Percentiles rank a stretch among this genome's conserved stretches.
phyloP scores from a whole-genome alignment of 2,113 vertebrate species.

The Noctilio leporinus region DNA sequence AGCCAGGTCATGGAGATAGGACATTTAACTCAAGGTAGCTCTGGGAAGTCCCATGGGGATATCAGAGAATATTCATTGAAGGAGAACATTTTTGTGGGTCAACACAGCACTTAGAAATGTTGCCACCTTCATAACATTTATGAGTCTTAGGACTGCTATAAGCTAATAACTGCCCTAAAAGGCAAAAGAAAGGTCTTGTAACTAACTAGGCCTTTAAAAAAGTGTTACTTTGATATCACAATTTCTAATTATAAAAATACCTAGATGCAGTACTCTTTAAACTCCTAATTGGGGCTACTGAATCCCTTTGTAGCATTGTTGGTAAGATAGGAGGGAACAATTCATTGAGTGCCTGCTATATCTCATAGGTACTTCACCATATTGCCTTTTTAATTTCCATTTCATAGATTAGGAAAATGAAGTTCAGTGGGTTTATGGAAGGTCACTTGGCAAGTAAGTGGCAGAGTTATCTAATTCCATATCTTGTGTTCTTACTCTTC shows the following conservation, averaged over 20 bases:
- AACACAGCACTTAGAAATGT: background rate
- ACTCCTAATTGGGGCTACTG: background rate
- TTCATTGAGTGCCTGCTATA: background rate
- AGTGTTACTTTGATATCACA: background rate
- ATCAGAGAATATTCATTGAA: background rate
- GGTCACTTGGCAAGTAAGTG: background rate
- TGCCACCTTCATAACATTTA: background rate
- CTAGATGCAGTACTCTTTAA: background rate
- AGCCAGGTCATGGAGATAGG: background rate
- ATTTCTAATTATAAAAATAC: constrained; percentile 1
- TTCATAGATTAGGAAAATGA: constrained; percentile 22
- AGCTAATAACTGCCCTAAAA: background rate
- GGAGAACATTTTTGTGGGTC: background rate
- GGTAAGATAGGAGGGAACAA: background rate
- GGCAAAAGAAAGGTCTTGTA: background rate
- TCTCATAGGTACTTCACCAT: background rate
- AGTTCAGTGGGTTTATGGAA: background rate
- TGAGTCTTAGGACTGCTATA: background rate
- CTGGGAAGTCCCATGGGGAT: background rate
- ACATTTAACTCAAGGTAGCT: background rate
- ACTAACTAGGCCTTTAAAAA: background rate
- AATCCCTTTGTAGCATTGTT: background rate
- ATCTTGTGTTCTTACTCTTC: background rate
- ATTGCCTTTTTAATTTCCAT: background rate
- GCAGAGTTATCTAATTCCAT: background rate